Evolutionary conservation across 2,797 vertebrate genomes (phyloP).

Genomic region (Sebastes glaucus): DNA sequence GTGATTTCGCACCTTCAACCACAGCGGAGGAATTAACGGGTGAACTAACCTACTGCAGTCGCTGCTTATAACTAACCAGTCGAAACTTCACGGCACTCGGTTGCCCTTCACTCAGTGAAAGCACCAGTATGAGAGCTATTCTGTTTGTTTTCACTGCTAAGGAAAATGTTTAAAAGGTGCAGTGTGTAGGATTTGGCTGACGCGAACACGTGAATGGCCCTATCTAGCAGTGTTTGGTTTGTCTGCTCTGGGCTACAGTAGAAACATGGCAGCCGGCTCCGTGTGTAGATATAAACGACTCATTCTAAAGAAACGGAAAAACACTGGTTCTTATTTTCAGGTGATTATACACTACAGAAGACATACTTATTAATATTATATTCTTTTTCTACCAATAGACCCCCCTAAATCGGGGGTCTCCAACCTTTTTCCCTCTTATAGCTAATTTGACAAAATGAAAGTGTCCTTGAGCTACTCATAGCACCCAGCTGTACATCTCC

Average conservation of each 20-base stretch:
- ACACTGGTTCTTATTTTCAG: no score
- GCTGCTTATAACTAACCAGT: background rate
- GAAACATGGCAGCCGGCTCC: no score
- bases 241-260: background rate
- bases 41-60: conserved; percentile 2
- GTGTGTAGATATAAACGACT: no score
- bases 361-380: no score
- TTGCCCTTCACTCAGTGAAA: conserved; percentile 16
- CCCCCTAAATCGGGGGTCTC: no score
- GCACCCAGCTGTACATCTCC: no score
- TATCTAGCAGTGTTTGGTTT: background rate
- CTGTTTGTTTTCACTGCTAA: background rate
- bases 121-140: background rate
- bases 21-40: background rate
- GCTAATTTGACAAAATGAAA: no score
- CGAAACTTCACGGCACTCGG: background rate
- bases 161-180: background rate
- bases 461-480: no score
- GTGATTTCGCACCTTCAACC: conserved; percentile 34
- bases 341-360: no score
- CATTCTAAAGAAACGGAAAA: no score
- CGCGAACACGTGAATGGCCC: background rate
- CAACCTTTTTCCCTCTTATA: no score
- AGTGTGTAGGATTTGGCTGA: background rate
- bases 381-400: no score